phyloP scores from a whole-genome alignment of 2,797 vertebrate genomes.

The Kryptopterus vitreolus region DNA sequence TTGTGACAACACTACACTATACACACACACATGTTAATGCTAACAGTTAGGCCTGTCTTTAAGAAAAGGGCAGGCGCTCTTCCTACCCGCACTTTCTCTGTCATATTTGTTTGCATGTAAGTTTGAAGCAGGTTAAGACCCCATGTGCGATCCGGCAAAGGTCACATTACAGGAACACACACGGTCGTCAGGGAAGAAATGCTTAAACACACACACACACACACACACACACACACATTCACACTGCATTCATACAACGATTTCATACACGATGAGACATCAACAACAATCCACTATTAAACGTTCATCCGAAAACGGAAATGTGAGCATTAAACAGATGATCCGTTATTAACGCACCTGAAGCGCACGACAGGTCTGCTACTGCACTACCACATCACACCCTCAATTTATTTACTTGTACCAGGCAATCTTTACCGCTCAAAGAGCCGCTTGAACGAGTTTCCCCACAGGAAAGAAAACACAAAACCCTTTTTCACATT shows the following conservation, averaged over 20 bases:
- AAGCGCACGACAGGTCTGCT: too few species aligned
- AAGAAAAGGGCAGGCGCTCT: slow-evolving; percentile 36
- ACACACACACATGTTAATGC: slow-evolving; percentile 11
- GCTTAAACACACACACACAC: slow-evolving; percentile 4
- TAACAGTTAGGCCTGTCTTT: slow-evolving; percentile 30
- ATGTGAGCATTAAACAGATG: not conserved
- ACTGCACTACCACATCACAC: too few species aligned
- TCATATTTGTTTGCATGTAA: slow-evolving; percentile 31
- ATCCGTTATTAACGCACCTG: not conserved
- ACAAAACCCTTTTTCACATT: too few species aligned
- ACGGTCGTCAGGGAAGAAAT: slow-evolving; percentile 18
- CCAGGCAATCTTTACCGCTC: too few species aligned
- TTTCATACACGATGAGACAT: not conserved
- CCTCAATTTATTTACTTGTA: too few species aligned
- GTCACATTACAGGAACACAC: slow-evolving; percentile 38
- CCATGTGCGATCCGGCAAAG: slow-evolving; percentile 17
- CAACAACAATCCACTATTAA: not conserved
- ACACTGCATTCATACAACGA: not conserved
- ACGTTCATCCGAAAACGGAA: not conserved
- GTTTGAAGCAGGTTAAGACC: slow-evolving; percentile 24
- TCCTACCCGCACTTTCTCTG: slow-evolving; percentile 2
- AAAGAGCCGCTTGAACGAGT: too few species aligned
- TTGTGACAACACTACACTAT: too few species aligned
- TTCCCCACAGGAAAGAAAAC: too few species aligned
- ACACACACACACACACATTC: not conserved